Percentiles rank a stretch among this genome's conserved stretches.
These are phyloP conservation scores for Semotilus atromaculatus DNA, from an alignment of 2,797 vertebrate species.

Conservation along the genomic window DNA sequence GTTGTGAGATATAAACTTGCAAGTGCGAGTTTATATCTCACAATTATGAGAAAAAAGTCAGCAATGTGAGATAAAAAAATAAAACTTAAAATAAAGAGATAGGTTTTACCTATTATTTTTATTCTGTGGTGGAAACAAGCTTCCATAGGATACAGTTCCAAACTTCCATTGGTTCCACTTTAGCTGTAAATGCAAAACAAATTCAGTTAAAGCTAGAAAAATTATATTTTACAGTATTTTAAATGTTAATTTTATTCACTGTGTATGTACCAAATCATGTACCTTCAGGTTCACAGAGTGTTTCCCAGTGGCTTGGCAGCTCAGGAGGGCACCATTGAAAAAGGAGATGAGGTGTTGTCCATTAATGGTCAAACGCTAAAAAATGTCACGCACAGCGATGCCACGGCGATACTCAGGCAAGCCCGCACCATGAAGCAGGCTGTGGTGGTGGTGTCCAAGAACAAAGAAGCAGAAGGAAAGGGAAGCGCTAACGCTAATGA, in stretches of 20 bases:
- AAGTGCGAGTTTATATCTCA: no score
- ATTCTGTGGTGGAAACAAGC: not conserved
- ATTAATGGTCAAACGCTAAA: constrained; percentile 92
- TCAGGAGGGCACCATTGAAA: constrained; percentile 94
- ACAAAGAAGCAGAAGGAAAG: constrained; percentile 60
- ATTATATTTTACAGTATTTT: not conserved
- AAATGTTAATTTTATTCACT: not conserved
- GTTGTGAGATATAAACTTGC: no score
- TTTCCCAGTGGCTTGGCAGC: constrained; percentile 88
- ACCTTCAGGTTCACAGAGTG: constrained; percentile 89
- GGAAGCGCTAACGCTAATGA: constrained; percentile 47
- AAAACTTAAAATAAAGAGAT: no score
- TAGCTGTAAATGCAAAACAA: not conserved
- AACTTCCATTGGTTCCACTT: not conserved
- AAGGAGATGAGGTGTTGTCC: constrained; percentile 91
- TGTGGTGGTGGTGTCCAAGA: constrained; percentile 87
- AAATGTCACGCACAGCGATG: constrained; percentile 81
- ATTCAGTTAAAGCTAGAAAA: not conserved
- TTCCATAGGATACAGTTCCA: not conserved
- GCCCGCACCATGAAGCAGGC: constrained; percentile 84
- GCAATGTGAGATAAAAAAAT: not conserved
- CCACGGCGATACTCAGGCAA: constrained; percentile 84
- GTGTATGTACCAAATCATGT: not conserved
- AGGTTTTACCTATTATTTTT: not conserved
- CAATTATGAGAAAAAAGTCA: no score